A percentile compares a stretch with the other conserved stretches of the same genome.
Evolutionary conservation across 2,113 vertebrate genomes (phyloP).

Genomic region (Podiceps cristatus): DNA sequence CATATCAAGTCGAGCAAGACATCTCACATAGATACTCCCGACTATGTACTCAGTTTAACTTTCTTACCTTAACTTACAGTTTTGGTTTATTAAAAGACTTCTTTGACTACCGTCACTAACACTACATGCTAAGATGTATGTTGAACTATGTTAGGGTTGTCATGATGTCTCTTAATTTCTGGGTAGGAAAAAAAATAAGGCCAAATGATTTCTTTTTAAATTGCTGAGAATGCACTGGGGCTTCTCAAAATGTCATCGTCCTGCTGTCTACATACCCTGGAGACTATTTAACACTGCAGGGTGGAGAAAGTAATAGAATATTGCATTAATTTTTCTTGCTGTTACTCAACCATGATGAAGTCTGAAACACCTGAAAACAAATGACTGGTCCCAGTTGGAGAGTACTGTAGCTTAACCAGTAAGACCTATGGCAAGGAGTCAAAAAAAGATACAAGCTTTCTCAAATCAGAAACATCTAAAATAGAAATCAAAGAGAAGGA

Average conservation of each 20-base stretch:
- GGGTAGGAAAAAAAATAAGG: not conserved
- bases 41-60: not conserved
- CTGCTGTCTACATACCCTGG: not conserved
- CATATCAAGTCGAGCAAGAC: not conserved
- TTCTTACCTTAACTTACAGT: not conserved
- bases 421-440: not conserved
- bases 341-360: slow-evolving; percentile 25
- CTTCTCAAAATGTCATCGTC: slow-evolving; percentile 61
- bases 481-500: not conserved
- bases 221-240: not conserved
- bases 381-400: not conserved
- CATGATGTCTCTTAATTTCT: slow-evolving; percentile 24
- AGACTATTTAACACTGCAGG: slow-evolving; percentile 48
- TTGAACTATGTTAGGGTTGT: not conserved
- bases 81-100: not conserved
- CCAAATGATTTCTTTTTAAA: slow-evolving; percentile 49
- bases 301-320: not conserved
- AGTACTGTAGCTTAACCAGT: not conserved
- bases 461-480: slow-evolving; percentile 9
- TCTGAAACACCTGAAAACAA: slow-evolving; percentile 53
- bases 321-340: slow-evolving; percentile 53
- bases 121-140: not conserved
- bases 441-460: not conserved
- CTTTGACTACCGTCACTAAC: not conserved
- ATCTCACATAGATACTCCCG: not conserved